Conservation (phyloP, 2,888 invertebrate species). For the Sisyra nigra region DNA sequence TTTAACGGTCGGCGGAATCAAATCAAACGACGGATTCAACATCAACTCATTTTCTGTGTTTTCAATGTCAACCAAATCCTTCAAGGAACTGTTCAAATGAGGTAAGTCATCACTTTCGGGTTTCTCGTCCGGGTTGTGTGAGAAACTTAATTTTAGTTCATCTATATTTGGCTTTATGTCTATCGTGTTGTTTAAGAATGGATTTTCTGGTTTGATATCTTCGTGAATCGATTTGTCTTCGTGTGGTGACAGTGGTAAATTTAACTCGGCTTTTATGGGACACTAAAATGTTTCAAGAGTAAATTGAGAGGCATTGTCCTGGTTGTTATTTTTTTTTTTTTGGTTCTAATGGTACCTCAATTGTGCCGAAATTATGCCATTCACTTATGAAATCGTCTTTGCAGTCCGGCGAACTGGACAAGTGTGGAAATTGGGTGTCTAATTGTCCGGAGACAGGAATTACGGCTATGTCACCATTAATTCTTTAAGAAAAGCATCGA, state of each 20-base stretch:
- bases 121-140: no score
- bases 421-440: constrained; percentile 16
- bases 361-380: constrained; percentile 31
- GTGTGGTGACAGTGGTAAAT: no score
- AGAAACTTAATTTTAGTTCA: no score
- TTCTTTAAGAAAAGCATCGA: constrained; percentile 17
- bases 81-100: constrained; percentile 4
- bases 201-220: no score
- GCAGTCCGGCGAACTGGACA: constrained; percentile 19
- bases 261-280: no score
- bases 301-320: no score
- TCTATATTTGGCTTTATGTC: no score
- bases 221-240: no score
- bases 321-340: no score
- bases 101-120: no score
- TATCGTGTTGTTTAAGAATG: no score
- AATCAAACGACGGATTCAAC: constrained; percentile 8
- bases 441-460: constrained; percentile 25
- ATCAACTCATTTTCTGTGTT: constrained; percentile 5
- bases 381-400: constrained; percentile 33
- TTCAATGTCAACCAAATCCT: constrained; percentile 6
- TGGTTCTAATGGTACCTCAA: constrained; percentile 27
- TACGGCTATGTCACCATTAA: constrained; percentile 27
- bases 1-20: constrained; percentile 1
- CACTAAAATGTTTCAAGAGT: no score